Percentiles rank a stretch among this genome's conserved stretches.
Conservation (phyloP, 2,113 vertebrate species). For the Notechis scutatus region DNA sequence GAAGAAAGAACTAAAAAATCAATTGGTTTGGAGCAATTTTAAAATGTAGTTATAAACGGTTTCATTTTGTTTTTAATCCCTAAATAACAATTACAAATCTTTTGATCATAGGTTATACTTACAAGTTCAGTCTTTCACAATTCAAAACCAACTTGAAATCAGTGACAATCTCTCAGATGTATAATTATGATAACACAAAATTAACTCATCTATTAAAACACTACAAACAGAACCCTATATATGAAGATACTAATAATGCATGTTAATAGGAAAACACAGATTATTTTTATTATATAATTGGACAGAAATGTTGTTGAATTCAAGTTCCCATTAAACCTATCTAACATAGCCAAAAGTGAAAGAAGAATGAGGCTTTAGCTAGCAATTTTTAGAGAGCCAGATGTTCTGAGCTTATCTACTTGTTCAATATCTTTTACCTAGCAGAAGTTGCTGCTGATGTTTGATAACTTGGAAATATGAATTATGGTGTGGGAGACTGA, state of each 20-base stretch:
- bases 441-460: neutral
- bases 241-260: slow-evolving; percentile 6
- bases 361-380: neutral
- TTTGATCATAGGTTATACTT: neutral
- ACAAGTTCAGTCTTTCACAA: neutral
- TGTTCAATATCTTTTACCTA: neutral
- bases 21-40: slow-evolving; percentile 16
- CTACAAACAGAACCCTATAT: slow-evolving; percentile 14
- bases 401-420: neutral
- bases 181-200: neutral
- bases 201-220: slow-evolving; percentile 2
- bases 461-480: neutral
- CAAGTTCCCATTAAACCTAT: neutral
- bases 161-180: neutral
- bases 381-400: neutral
- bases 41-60: slow-evolving; percentile 32
- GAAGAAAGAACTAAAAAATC: slow-evolving; percentile 51
- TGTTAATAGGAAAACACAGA: neutral
- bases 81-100: slow-evolving; percentile 26
- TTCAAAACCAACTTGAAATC: neutral
- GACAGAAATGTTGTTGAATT: neutral
- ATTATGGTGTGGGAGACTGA: neutral
- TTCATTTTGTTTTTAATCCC: slow-evolving; percentile 21
- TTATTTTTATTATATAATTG: neutral
- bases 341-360: neutral